Conservation (phyloP, 2,888 invertebrate species). For the Augiades crinisus region DNA sequence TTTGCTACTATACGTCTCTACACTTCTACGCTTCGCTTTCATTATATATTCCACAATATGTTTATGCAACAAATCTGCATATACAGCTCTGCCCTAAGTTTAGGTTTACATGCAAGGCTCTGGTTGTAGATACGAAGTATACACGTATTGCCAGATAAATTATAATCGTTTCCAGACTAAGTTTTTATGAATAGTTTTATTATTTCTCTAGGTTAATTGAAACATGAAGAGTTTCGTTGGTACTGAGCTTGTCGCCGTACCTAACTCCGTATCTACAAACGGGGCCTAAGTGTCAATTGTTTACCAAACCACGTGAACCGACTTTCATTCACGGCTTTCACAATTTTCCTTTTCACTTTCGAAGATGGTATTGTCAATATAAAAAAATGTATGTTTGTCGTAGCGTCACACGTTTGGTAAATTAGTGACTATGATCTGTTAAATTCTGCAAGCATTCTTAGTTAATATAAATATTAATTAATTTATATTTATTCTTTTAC, state of each 20-base stretch:
- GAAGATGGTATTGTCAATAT: constrained; percentile 22
- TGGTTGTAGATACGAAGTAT: background rate
- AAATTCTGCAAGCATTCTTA: constrained; percentile 15
- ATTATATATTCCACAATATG: background rate
- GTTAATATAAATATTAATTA: background rate
- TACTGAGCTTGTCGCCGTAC: no score
- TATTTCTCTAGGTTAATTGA: no score
- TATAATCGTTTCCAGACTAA: no score
- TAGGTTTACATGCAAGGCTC: background rate
- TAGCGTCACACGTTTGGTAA: constrained; percentile 22
- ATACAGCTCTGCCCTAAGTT: constrained; percentile 4
- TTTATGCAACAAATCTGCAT: background rate
- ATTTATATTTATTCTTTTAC: background rate
- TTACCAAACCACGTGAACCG: constrained; percentile 3
- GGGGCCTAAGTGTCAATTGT: background rate
- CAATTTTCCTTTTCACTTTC: constrained; percentile 14
- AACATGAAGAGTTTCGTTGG: no score
- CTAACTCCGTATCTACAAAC: background rate
- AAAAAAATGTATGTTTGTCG: background rate
- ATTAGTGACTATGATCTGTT: constrained; percentile 30
- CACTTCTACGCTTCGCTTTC: constrained; percentile 12
- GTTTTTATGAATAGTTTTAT: no score
- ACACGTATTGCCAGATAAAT: no score
- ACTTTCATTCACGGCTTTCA: constrained; percentile 12
- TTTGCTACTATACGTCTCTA: constrained; percentile 5